Evolutionary conservation across 2,888 invertebrate genomes (phyloP), one percentile per base, ranked within the genome.

Genomic region (Gymnoscelis rufifasciata): DNA sequence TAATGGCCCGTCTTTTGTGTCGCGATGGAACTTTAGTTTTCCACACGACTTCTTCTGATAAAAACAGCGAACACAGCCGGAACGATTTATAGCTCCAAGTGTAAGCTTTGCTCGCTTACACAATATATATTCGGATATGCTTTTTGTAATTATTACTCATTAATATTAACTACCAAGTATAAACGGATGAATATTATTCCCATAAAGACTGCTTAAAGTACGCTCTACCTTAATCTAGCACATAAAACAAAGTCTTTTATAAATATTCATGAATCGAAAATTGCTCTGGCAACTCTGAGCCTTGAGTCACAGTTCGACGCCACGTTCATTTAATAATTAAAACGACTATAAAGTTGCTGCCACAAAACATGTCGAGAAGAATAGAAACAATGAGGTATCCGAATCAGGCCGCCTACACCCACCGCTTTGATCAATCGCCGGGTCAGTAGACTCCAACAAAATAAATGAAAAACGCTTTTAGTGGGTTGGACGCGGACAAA

Each of bases 401-500:
- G 26, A 40, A 26, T 40, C n/a, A 23, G 39, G 28, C 27, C 14
- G 28, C n/a, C 12, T 38, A 43, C 24, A 38, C 14, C 14, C 26
- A 43, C 13, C 15, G 14, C 29, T 39, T 28, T 33, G 14, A 38
- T 35, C 31, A 13, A 35, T 31, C 26, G 41, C 30, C 13, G 7
- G 37, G 31, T 19, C 5, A 33, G 31, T 15, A 14, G 36, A 13
- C 30, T 28, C 40, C 19, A 36, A 27, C 48, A 7, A 31, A 43
- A 43, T 40, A 43, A 47, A 48, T 40, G 40, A 44, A 40, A 43
- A 44, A 44, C 14, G 29, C 44, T 49, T 49, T 49, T 38, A 45
- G 31, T 33, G 13, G 28, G n/a, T 27, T 3, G 33, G 49, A 49
- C 49, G 35, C 33, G 15, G 41, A 44, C 44, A 45, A 45, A 49